A percentile compares a stretch with the other conserved stretches of the same genome.
phyloP scores from a whole-genome alignment of 2,797 vertebrate genomes.

The Pseudochirops corinnae region DNA sequence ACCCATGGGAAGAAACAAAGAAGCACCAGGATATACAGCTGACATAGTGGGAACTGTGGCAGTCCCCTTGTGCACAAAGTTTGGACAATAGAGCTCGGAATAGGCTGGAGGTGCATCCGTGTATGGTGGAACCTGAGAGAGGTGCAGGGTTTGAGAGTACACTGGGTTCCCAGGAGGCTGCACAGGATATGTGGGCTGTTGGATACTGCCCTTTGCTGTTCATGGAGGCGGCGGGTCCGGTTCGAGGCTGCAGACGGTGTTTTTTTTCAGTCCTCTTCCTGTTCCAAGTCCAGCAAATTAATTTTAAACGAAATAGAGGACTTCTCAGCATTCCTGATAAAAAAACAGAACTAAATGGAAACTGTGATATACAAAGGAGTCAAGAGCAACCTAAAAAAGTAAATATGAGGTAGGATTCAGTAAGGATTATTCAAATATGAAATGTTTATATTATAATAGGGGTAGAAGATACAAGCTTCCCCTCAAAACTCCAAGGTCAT shows the following conservation, averaged over 20 bases:
- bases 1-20: conserved; percentile 94
- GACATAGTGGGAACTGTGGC: conserved; percentile 94
- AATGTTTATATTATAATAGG: neutral
- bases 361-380: neutral
- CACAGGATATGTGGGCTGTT: conserved; percentile 91
- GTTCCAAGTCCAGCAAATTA: neutral
- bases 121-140: conserved; percentile 94
- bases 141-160: conserved; percentile 93
- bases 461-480: neutral
- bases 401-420: neutral
- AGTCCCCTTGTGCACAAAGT: conserved; percentile 93
- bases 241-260: no score
- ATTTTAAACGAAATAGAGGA: neutral
- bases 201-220: conserved; percentile 90
- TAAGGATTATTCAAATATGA: neutral
- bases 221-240: no score
- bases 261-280: no score
- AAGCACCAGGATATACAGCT: conserved; percentile 91
- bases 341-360: neutral
- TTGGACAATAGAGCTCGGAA: conserved; percentile 97
- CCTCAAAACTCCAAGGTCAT: neutral
- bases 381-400: neutral
- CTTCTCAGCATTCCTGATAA: neutral
- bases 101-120: conserved; percentile 96
- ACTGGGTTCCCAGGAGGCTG: conserved; percentile 90